phyloP scores from a whole-genome alignment of 1,140 invertebrate genomes.

The Zaprionus tsacasi region DNA sequence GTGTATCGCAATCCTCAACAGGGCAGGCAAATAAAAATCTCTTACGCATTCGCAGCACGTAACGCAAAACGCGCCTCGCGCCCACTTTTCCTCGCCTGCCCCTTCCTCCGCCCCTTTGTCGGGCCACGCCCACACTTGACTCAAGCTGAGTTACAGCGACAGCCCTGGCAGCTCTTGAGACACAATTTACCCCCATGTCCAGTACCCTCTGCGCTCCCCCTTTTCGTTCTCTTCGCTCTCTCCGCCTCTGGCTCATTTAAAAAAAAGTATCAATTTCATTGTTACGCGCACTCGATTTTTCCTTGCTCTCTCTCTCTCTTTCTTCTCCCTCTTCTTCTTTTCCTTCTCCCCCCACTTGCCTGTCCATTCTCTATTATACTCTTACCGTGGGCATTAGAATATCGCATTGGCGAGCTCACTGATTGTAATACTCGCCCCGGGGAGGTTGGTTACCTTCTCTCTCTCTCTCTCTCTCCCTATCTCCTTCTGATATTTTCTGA shows the following conservation, averaged over 20 bases:
- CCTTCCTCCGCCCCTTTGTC: not conserved
- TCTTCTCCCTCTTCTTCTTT: conserved; percentile 9
- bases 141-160: conserved; percentile 47
- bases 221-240: not conserved
- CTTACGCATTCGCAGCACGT: conserved; percentile 80
- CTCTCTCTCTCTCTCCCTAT: not conserved
- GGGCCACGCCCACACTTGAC: conserved; percentile 57
- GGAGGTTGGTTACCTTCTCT: not conserved
- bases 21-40: conserved; percentile 77
- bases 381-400: conserved; percentile 30
- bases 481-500: not conserved
- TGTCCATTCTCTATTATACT: conserved; percentile 22
- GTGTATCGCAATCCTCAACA: conserved; percentile 67
- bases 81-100: not conserved
- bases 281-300: conserved; percentile 78
- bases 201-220: not conserved
- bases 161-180: conserved; percentile 59
- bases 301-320: conserved; percentile 3
- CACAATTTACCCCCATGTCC: conserved; percentile 44
- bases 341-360: conserved; percentile 6
- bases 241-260: conserved; percentile 58
- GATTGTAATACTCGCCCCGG: conserved; percentile 5
- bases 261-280: conserved; percentile 81
- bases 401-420: conserved; percentile 31
- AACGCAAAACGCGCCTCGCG: conserved; percentile 56